Evolutionary conservation across 2,797 vertebrate species (phyloP).

Genomic region (Coluber constrictor): DNA sequence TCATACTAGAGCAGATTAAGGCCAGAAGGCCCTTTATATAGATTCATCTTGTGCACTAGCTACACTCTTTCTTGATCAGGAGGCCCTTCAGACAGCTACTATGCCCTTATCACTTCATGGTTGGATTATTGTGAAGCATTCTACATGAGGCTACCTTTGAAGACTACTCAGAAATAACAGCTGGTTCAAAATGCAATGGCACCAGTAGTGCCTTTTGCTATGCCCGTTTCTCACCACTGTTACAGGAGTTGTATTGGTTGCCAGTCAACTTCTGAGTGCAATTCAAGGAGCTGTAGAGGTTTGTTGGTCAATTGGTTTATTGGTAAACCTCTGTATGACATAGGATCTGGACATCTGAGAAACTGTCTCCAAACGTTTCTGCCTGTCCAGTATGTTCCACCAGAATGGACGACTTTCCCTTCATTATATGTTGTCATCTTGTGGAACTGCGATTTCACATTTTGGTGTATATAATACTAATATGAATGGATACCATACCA

Average conservation of each 20-base stretch:
- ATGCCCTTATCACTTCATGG: too few relatives aligned
- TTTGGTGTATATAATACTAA: background rate
- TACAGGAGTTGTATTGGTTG: background rate
- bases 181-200: background rate
- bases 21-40: too few relatives aligned
- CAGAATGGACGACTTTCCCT: background rate
- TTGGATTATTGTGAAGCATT: too few relatives aligned
- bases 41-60: too few relatives aligned
- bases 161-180: background rate
- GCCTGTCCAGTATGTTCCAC: background rate
- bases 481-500: too few relatives aligned
- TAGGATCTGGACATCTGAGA: background rate
- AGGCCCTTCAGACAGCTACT: too few relatives aligned
- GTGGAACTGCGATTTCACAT: background rate
- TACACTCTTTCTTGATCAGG: too few relatives aligned
- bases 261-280: background rate
- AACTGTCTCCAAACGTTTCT: background rate
- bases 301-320: background rate
- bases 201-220: background rate
- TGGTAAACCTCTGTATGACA: background rate
- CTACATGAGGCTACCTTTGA: background rate
- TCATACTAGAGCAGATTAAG: too few relatives aligned
- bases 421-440: background rate
- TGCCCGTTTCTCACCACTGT: background rate
- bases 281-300: background rate